Conservation (phyloP, 1,140 invertebrate genomes). For the Leptinotarsa defecta region DNA sequence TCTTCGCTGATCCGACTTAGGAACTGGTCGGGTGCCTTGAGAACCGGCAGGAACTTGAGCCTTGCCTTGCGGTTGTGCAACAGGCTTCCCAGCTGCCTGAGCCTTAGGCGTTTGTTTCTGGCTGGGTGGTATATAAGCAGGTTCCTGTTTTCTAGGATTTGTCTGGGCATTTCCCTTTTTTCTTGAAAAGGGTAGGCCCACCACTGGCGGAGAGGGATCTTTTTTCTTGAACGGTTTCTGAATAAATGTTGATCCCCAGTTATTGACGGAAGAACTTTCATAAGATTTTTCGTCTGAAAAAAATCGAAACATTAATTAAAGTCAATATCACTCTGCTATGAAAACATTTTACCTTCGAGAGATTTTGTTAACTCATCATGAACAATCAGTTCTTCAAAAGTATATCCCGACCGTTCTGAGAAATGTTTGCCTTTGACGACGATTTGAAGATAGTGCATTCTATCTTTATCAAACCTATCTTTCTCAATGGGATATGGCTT, state of each 20-base stretch:
- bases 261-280: constrained; percentile 15
- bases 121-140: constrained; percentile 3
- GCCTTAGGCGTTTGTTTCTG: constrained; percentile 19
- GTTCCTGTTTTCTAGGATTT: constrained; percentile 21
- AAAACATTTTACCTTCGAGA: constrained; percentile 37
- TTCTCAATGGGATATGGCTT: constrained; percentile 62
- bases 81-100: constrained; percentile 1
- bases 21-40: background rate
- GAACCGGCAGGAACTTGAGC: background rate
- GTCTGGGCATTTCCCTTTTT: constrained; percentile 12
- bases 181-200: constrained; percentile 45
- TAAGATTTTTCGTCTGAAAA: constrained; percentile 12
- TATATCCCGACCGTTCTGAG: constrained; percentile 50
- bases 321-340: no score
- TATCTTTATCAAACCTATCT: constrained; percentile 61
- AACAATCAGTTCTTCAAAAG: constrained; percentile 52
- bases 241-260: constrained; percentile 26
- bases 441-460: constrained; percentile 61
- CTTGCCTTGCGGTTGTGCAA: background rate
- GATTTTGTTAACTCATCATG: constrained; percentile 49
- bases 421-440: constrained; percentile 63
- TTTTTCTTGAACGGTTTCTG: constrained; percentile 39
- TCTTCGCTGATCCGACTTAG: constrained; percentile 9
- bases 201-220: constrained; percentile 52
- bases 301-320: background rate